phyloP scores from a whole-genome alignment of 2,888 invertebrate genomes.

The Ligdia adustata region DNA sequence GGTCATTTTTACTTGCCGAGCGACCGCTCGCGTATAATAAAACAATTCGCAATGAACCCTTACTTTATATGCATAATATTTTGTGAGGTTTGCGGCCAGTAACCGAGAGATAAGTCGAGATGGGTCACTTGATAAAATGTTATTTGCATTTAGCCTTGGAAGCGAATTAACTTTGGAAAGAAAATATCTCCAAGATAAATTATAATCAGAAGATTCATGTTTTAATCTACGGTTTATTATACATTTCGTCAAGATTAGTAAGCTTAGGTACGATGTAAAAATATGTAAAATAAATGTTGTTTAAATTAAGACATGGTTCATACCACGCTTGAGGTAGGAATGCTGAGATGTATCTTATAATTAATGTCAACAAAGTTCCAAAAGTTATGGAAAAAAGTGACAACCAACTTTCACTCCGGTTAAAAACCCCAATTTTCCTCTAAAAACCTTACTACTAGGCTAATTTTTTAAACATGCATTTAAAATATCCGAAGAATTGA shows the following conservation, averaged over 20 bases:
- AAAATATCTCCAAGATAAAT: constrained; percentile 19
- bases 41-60: constrained; percentile 29
- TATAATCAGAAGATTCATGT: constrained; percentile 22
- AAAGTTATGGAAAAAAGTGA: too few relatives aligned
- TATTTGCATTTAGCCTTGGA: constrained; percentile 28
- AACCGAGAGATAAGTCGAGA: constrained; percentile 27
- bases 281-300: too few relatives aligned
- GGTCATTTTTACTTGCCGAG: not conserved
- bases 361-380: too few relatives aligned
- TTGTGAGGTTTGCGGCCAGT: constrained; percentile 28
- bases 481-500: too few relatives aligned
- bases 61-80: constrained; percentile 30
- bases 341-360: too few relatives aligned
- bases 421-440: too few relatives aligned
- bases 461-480: too few relatives aligned
- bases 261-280: too few relatives aligned
- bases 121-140: constrained; percentile 28
- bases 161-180: constrained; percentile 24
- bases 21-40: constrained; percentile 25
- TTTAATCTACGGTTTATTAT: constrained; percentile 20
- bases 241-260: constrained; percentile 6
- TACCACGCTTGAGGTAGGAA: too few relatives aligned
- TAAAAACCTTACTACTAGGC: too few relatives aligned
- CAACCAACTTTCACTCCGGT: too few relatives aligned
- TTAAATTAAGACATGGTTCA: too few relatives aligned